Conservation (phyloP, 2,888 invertebrate species). For the Pharmacophagus antenor region DNA sequence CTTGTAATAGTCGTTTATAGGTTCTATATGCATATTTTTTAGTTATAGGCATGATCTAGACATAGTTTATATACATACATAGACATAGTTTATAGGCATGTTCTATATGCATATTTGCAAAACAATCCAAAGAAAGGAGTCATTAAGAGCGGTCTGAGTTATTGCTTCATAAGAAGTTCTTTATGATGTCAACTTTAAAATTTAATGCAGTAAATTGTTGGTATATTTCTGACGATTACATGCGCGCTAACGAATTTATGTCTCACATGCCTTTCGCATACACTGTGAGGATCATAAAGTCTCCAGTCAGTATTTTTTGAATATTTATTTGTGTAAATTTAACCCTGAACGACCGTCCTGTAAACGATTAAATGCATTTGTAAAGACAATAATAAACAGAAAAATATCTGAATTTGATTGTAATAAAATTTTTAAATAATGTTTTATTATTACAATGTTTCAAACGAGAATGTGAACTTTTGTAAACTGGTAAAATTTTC, state of each 20-base stretch:
- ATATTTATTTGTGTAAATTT: slow-evolving; percentile 67
- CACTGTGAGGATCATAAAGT: slow-evolving; percentile 65
- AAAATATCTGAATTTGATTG: slow-evolving; percentile 2
- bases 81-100: too few relatives aligned
- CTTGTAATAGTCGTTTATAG: background rate
- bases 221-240: slow-evolving; percentile 74
- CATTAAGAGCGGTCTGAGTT: slow-evolving; percentile 66
- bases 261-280: slow-evolving; percentile 62
- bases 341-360: slow-evolving; percentile 60
- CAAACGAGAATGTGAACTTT: background rate
- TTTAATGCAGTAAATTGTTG: slow-evolving; percentile 73
- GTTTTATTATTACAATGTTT: background rate
- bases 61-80: too few relatives aligned
- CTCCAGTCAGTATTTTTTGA: slow-evolving; percentile 66
- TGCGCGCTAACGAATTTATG: slow-evolving; percentile 77
- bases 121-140: slow-evolving; percentile 46
- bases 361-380: slow-evolving; percentile 56
- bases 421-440: background rate
- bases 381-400: slow-evolving; percentile 13
- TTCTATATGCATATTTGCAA: slow-evolving; percentile 31
- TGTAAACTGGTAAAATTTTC: background rate
- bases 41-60: too few relatives aligned
- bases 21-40: slow-evolving; percentile 25
- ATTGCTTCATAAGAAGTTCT: slow-evolving; percentile 75
- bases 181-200: slow-evolving; percentile 80